Evolutionary conservation across 2,888 invertebrate species (phyloP), one percentile per base, ranked within the genome.

Genomic region (Brassicogethes aeneus): DNA sequence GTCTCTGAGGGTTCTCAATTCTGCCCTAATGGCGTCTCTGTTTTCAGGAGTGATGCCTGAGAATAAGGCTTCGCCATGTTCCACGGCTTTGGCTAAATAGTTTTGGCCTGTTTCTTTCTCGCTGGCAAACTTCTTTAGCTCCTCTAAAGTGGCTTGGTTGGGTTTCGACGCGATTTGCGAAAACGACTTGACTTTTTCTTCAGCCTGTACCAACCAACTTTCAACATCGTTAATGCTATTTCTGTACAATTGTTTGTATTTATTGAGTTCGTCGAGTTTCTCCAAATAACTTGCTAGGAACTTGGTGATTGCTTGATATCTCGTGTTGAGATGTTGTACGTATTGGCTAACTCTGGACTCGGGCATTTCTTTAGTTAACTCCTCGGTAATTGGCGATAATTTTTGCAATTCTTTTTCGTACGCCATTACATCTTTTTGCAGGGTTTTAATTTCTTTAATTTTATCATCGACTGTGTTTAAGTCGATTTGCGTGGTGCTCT

Each of bases 41-140:
- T 91, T 88, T 57, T 91, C 89, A 1, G 89, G 83, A 1, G 85
- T 86, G 5, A 94, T 85, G 32, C 86, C 82, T 8, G 59, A 56
- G 57, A 92, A 92, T 7, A 96, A 70, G 3, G 83, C 79, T 70
- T 96, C 95, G 0, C 94, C 94, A 40, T 85, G 79, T 64, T 89
- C 89, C 1, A 90, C 81, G 0, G 87, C 86, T 53, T 75, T 80
- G 54, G 86, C 89, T 1, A 94, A 66, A 30, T 90, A 69, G 17
- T 71, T 69, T 59, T 89, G 89, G 0, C 92, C 93, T 39, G 77
- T 72, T 54, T 92, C 90, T 53, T 89, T 82, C 57, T 82, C 79
- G 36, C 77, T 77, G 23, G 76, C 77, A 43, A 86, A 77, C 47
- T 75, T 77, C 56, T 85, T 88, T 8, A 91, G 70, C 55, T 85